Conservation (phyloP, 2,113 vertebrate species). For the Dasyprocta punctata region DNA sequence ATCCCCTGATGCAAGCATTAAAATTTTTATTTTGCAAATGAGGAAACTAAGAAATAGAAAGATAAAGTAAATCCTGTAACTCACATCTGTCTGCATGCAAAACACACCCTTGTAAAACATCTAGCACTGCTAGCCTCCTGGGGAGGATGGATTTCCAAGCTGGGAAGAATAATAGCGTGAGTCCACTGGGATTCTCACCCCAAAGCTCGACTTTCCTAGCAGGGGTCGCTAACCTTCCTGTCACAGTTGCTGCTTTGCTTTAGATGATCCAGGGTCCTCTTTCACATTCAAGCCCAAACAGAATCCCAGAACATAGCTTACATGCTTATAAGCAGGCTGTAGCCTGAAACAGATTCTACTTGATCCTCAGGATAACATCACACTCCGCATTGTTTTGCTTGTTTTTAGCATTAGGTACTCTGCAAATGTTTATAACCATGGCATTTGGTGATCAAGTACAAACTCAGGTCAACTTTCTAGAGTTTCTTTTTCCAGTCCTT, state of each 20-base stretch:
- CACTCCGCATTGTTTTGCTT: background rate
- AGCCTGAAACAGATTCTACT: background rate
- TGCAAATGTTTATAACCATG: background rate
- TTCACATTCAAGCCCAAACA: background rate
- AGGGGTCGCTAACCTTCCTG: background rate
- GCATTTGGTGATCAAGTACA: background rate
- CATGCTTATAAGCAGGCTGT: background rate
- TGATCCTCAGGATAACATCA: background rate
- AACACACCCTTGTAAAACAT: background rate
- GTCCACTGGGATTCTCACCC: background rate
- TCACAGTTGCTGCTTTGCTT: background rate
- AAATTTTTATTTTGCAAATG: background rate
- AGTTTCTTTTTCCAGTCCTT: background rate
- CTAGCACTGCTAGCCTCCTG: background rate
- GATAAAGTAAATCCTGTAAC: background rate
- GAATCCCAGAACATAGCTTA: background rate
- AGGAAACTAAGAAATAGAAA: constrained; percentile 24
- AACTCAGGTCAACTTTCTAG: background rate
- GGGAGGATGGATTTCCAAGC: background rate
- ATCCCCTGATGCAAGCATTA: background rate
- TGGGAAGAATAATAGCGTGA: background rate
- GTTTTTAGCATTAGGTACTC: background rate
- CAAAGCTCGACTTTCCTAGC: background rate
- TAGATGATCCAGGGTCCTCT: background rate
- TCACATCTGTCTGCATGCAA: background rate